These are phyloP conservation scores for Diadromus collaris DNA, from an alignment of 2,888 invertebrate species.

Conservation along the genomic window DNA sequence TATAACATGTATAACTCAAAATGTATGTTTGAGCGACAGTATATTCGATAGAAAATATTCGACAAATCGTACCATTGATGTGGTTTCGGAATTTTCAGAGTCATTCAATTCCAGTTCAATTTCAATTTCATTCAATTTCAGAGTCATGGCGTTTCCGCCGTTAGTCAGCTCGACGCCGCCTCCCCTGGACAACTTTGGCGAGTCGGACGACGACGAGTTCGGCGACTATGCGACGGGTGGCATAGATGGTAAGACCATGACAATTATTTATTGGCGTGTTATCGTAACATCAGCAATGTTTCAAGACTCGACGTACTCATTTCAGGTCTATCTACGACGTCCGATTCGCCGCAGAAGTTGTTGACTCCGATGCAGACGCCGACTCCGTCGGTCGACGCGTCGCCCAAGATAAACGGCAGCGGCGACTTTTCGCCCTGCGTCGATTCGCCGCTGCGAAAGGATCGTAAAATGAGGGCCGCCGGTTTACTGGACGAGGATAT, in stretches of 20 bases:
- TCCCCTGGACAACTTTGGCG: slow-evolving; percentile 83
- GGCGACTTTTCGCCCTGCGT: slow-evolving; percentile 57
- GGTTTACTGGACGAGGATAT: slow-evolving; percentile 68
- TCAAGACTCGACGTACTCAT: not conserved
- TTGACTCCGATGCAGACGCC: slow-evolving; percentile 74
- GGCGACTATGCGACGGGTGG: slow-evolving; percentile 78
- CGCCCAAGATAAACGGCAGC: slow-evolving; percentile 75
- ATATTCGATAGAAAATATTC: too few relatives aligned
- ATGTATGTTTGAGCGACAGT: too few relatives aligned
- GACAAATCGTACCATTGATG: too few relatives aligned
- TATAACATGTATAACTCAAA: too few relatives aligned
- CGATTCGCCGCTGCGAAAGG: slow-evolving; percentile 27
- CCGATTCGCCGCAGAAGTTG: slow-evolving; percentile 76
- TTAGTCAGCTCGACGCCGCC: slow-evolving; percentile 86
- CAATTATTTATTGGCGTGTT: not conserved
- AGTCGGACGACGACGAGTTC: slow-evolving; percentile 83
- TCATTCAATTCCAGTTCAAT: too few relatives aligned
- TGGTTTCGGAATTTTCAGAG: slow-evolving; percentile 20
- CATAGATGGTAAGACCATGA: slow-evolving; percentile 73
- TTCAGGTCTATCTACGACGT: slow-evolving; percentile 75
- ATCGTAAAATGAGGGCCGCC: slow-evolving; percentile 31
- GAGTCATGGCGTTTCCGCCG: slow-evolving; percentile 84
- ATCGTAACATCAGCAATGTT: not conserved
- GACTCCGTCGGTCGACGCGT: slow-evolving; percentile 67
- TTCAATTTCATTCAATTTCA: too few relatives aligned